Evolutionary conservation across 1,140 invertebrate genomes (phyloP), one percentile per base, ranked within the genome.

Genomic region (Drosophila parvula): DNA sequence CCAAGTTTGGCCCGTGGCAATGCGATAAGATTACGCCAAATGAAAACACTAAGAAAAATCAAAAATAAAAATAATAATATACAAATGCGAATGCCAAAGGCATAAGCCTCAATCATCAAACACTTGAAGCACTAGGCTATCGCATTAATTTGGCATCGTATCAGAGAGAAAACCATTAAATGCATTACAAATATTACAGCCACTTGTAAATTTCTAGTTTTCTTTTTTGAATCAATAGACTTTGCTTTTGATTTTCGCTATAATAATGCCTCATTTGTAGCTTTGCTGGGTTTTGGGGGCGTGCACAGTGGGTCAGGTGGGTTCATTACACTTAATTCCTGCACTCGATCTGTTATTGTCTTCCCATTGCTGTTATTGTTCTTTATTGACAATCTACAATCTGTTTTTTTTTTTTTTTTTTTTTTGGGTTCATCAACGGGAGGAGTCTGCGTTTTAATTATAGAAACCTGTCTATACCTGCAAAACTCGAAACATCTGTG

Each of bases 341-440:
- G 8, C 22, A 22, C 8, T 30, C 28, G 28, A 28, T 34, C n/a
- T 55, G 48, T 27, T 45, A 43, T 63, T 63, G 51, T 64, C 44
- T 36, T 56, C 27, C n/a, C 36, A 40, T 63, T 67, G 58, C 22
- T 22, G 22, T 22, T 22, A 22, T 48, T 48, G 27, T 32, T 48
- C n/a, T 53, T 70, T 70, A 48, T 50, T 71, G 65, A 70, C 53
- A 50, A 71, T 71, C 65, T 71, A 71, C 68, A 71, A 71, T 71
- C 65, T 71, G 68, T 71, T 71, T 70, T n/a, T n/a, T n/a, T n/a
- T n/a, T n/a, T n/a, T n/a, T n/a, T n/a, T n/a, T n/a, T n/a, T n/a
- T n/a, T n/a, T 45, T 22, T 8, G 61, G 45, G 40, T 38, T 63
- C 38, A 51, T 36, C 57, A 36, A 2, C 7, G 10, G 36, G 32